Conservation (phyloP, 2,797 vertebrate genomes). For the Amblyraja radiata region DNA sequence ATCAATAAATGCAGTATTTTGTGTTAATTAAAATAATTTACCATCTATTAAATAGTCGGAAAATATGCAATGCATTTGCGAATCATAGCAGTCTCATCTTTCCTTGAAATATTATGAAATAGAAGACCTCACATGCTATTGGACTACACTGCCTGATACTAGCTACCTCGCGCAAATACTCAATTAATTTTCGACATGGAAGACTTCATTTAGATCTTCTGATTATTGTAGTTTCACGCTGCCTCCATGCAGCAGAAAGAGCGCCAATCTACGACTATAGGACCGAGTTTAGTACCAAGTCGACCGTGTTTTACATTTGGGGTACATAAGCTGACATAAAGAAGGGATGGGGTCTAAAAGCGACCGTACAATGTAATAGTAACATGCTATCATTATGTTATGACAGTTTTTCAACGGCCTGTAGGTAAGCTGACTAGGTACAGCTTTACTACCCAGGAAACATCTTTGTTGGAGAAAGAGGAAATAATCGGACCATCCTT, state of each 20-base stretch:
- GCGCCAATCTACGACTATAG: neutral
- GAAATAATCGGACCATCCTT: neutral
- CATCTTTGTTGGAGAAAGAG: neutral
- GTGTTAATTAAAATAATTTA: neutral
- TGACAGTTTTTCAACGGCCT: constrained; percentile 13
- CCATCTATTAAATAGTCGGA: neutral
- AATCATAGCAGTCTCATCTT: neutral
- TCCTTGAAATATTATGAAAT: neutral
- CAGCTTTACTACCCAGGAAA: neutral
- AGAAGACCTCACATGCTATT: no score
- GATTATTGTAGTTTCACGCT: neutral
- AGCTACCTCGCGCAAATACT: neutral
- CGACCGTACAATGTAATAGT: constrained; percentile 10
- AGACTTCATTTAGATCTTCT: neutral
- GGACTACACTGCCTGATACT: neutral
- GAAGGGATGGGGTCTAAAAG: neutral
- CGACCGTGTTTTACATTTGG: neutral
- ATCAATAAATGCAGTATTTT: neutral
- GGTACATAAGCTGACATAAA: neutral
- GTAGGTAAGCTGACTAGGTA: neutral
- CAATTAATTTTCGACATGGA: neutral
- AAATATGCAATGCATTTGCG: neutral
- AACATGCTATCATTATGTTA: constrained; percentile 13
- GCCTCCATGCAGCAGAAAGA: neutral
- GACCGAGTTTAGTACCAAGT: neutral